Percentiles rank a stretch among this genome's conserved stretches.
Conservation (phyloP, 2,888 invertebrate species). For the Leptopterna dolabrata region DNA sequence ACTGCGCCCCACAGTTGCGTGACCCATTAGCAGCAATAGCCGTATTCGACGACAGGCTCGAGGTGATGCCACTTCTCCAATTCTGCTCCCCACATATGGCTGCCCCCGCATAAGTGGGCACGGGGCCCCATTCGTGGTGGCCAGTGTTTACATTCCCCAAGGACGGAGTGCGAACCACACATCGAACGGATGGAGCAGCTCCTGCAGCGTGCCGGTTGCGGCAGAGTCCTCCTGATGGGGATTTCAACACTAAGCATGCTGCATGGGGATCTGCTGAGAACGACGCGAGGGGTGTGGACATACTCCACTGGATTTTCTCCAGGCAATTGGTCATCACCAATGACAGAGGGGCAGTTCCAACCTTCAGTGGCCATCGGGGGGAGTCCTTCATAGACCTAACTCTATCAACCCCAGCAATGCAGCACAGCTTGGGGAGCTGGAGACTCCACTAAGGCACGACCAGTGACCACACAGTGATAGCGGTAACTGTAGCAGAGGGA, state of each 20-base stretch:
- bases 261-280: background rate
- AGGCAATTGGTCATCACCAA: no score
- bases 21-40: background rate
- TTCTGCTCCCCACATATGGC: no score
- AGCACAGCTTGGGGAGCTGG: background rate
- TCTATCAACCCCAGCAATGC: background rate
- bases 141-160: background rate
- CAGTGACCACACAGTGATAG: background rate
- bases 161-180: background rate
- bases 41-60: background rate
- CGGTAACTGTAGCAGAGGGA: no score
- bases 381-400: background rate
- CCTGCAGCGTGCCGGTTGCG: no score
- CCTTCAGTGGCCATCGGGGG: background rate
- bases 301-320: background rate
- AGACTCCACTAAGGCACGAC: background rate
- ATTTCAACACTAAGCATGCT: background rate
- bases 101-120: no score
- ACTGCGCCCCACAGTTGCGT: no score
- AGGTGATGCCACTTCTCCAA: background rate
- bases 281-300: background rate
- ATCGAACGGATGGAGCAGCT: background rate
- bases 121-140: background rate
- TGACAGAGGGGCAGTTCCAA: background rate
- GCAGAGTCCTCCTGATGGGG: no score